Evolutionary conservation across 2,797 vertebrate genomes (phyloP).

Genomic region (Eutrigla gurnardus): DNA sequence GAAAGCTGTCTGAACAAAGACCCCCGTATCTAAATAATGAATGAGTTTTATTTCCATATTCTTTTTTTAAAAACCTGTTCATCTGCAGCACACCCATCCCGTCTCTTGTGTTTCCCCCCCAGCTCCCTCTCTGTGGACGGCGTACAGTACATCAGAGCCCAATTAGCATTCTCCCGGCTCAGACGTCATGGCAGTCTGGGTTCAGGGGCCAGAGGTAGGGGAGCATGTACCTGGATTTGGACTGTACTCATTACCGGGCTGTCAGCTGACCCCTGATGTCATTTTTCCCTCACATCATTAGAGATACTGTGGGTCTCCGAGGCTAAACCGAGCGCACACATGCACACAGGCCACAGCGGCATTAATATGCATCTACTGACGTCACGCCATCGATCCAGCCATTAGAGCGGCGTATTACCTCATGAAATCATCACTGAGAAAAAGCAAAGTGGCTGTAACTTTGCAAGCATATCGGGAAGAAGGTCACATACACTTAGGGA

Average conservation of each 20-base stretch:
- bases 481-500: conserved; percentile 44
- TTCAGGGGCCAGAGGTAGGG: conserved; percentile 64
- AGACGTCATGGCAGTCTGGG: conserved; percentile 53
- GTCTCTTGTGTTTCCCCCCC: conserved; percentile 25
- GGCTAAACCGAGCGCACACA: conserved; percentile 40
- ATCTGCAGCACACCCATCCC: conserved; percentile 9
- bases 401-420: conserved; percentile 57
- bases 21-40: conserved; percentile 8
- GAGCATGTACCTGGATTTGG: conserved; percentile 65
- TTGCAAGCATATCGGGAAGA: conserved; percentile 31
- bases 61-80: conserved; percentile 19
- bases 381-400: conserved; percentile 67
- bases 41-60: conserved; percentile 19
- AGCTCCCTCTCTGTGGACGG: conserved; percentile 32
- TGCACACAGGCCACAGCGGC: conserved; percentile 24
- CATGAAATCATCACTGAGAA: conserved; percentile 55
- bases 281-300: conserved; percentile 71
- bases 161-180: conserved; percentile 66
- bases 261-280: conserved; percentile 73
- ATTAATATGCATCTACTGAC: conserved; percentile 72
- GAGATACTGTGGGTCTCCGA: conserved; percentile 38
- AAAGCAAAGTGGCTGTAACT: conserved; percentile 43
- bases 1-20: conserved; percentile 14
- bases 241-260: conserved; percentile 77
- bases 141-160: conserved; percentile 57